A percentile compares a stretch with the other conserved stretches of the same genome.
These are phyloP conservation scores for Delphinus delphis DNA, from an alignment of 2,113 vertebrate species.

Conservation along the genomic window DNA sequence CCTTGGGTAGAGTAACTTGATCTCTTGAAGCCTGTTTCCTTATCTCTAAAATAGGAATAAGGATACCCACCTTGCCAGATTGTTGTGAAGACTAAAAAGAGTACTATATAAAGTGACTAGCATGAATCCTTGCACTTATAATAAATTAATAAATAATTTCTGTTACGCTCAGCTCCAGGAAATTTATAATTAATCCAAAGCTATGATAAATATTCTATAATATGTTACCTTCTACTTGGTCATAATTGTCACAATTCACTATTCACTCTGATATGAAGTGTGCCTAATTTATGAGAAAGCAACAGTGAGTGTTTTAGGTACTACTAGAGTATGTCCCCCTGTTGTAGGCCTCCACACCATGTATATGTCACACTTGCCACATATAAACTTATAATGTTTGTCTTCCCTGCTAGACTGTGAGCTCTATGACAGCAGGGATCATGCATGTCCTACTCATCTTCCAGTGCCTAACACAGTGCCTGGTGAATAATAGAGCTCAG, in stretches of 20 bases:
- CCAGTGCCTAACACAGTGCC: not conserved
- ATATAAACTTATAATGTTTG: not conserved
- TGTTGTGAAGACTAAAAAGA: not conserved
- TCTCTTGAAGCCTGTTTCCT: not conserved
- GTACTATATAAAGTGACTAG: not conserved
- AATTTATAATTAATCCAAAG: not conserved
- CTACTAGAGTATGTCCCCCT: not conserved
- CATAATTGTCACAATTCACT: not conserved
- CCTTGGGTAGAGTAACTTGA: not conserved
- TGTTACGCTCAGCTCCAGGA: not conserved
- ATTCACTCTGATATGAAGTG: not conserved
- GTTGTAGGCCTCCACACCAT: rapidly evolving
- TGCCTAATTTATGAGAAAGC: not conserved
- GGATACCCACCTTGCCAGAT: not conserved
- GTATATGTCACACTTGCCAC: not conserved
- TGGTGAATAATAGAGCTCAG: not conserved
- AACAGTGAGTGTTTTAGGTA: not conserved
- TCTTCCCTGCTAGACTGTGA: not conserved
- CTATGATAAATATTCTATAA: not conserved
- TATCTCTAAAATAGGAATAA: not conserved
- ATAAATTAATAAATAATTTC: not conserved
- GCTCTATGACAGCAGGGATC: not conserved
- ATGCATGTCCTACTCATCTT: not conserved
- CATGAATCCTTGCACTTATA: not conserved
- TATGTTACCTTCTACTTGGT: not conserved